Evolutionary conservation across 2,113 vertebrate genomes (phyloP).

Genomic region (Hippocampus mohnikei): DNA sequence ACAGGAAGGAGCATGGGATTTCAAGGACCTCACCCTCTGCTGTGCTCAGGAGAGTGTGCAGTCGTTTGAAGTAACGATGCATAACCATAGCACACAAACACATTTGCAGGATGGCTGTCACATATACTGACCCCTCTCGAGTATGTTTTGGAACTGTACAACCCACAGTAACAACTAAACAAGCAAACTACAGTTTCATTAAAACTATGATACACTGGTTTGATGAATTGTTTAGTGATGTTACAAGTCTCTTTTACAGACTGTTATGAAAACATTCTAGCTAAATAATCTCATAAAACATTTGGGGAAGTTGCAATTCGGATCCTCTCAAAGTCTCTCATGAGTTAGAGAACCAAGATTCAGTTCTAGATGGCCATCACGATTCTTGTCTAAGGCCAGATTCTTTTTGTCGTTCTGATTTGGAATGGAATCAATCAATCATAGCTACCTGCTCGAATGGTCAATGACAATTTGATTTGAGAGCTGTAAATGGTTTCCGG

Average conservation of each 20-base stretch:
- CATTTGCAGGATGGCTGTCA: too few species aligned
- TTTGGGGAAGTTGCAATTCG: background rate
- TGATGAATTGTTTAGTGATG: constrained; percentile 11
- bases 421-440: constrained; percentile 49
- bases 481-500: constrained; percentile 61
- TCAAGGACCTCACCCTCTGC: constrained; percentile 28
- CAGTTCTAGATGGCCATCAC: constrained; percentile 19
- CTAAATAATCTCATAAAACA: background rate
- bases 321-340: constrained; percentile 16
- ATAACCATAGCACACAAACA: background rate
- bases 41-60: constrained; percentile 45
- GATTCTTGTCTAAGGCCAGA: constrained; percentile 27
- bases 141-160: background rate
- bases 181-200: background rate
- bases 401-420: constrained; percentile 47
- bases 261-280: constrained; percentile 25
- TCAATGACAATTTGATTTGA: constrained; percentile 54
- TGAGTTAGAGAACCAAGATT: constrained; percentile 9
- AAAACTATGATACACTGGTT: background rate
- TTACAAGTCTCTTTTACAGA: constrained; percentile 23
- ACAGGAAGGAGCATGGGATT: constrained; percentile 43
- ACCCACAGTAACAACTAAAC: background rate
- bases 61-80: constrained; percentile 25
- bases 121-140: background rate
- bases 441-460: constrained; percentile 43